Conservation (phyloP, 2,888 invertebrate genomes). For the Auanema freiburgensis region DNA sequence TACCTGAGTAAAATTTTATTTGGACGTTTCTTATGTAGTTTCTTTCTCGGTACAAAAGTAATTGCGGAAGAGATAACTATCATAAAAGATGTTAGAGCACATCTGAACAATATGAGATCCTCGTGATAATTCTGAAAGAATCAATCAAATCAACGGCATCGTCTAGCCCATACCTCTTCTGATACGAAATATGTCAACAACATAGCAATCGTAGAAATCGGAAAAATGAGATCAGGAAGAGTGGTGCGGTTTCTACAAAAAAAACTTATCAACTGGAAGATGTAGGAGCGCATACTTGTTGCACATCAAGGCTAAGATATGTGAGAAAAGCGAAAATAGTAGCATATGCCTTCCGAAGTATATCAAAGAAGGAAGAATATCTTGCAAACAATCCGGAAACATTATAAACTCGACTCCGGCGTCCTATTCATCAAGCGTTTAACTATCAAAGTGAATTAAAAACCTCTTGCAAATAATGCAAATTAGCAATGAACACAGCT, state of each 20-base stretch:
- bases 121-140: slow-evolving; percentile 16
- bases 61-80: slow-evolving; percentile 29
- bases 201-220: slow-evolving; percentile 17
- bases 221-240: slow-evolving; percentile 34
- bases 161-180: background rate
- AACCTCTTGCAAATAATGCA: slow-evolving; percentile 35
- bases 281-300: slow-evolving; percentile 6
- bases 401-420: slow-evolving; percentile 19
- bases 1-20: slow-evolving; percentile 36
- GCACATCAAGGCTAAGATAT: slow-evolving; percentile 7
- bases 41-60: slow-evolving; percentile 34
- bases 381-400: slow-evolving; percentile 9
- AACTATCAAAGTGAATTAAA: background rate
- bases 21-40: slow-evolving; percentile 30
- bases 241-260: slow-evolving; percentile 28
- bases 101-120: slow-evolving; percentile 27
- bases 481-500: slow-evolving; percentile 23
- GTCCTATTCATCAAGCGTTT: slow-evolving; percentile 12
- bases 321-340: background rate
- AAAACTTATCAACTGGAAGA: background rate
- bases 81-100: slow-evolving; percentile 31
- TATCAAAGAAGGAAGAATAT: slow-evolving; percentile 1
- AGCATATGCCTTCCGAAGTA: slow-evolving; percentile 3
- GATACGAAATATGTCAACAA: slow-evolving; percentile 12
- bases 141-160: too few relatives aligned